A percentile compares a stretch with the other conserved stretches of the same genome.
Evolutionary conservation across 2,797 vertebrate species (phyloP).

Genomic region (Sebastiscus tertius): DNA sequence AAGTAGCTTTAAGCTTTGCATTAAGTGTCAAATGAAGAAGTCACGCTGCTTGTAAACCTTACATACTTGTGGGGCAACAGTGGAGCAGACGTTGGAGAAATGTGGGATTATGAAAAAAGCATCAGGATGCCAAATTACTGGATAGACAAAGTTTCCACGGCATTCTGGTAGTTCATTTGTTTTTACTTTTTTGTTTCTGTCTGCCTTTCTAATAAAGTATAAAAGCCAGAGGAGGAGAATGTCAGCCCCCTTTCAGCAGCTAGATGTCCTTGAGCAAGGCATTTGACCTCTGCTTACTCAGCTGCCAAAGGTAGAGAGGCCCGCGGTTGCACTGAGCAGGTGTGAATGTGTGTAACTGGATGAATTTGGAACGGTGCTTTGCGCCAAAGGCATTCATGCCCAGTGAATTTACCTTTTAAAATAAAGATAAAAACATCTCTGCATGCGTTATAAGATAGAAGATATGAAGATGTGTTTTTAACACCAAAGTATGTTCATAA

Average conservation of each 20-base stretch:
- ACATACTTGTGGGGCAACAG: background rate
- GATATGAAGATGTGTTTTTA: background rate
- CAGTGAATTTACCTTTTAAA: background rate
- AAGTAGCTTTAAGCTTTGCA: constrained; percentile 12
- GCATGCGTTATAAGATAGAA: fast-evolving
- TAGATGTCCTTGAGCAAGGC: constrained; percentile 14
- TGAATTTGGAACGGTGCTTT: background rate
- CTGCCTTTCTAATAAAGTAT: background rate
- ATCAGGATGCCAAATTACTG: background rate
- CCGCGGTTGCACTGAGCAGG: constrained; percentile 14
- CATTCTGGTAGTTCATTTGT: background rate
- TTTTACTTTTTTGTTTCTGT: background rate
- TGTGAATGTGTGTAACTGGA: constrained; percentile 3
- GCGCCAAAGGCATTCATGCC: background rate
- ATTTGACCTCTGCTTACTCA: constrained; percentile 29
- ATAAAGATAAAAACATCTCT: background rate
- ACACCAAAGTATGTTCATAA: background rate
- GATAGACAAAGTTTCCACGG: background rate
- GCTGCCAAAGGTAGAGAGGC: background rate
- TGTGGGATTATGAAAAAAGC: background rate
- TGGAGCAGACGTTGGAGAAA: background rate
- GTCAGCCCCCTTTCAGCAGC: constrained; percentile 1
- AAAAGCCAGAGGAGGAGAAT: background rate
- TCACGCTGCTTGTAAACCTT: background rate
- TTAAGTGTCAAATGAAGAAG: constrained; percentile 7